These are phyloP conservation scores for Sebastes cheni DNA, from an alignment of 2,797 vertebrate species.

Conservation along the genomic window DNA sequence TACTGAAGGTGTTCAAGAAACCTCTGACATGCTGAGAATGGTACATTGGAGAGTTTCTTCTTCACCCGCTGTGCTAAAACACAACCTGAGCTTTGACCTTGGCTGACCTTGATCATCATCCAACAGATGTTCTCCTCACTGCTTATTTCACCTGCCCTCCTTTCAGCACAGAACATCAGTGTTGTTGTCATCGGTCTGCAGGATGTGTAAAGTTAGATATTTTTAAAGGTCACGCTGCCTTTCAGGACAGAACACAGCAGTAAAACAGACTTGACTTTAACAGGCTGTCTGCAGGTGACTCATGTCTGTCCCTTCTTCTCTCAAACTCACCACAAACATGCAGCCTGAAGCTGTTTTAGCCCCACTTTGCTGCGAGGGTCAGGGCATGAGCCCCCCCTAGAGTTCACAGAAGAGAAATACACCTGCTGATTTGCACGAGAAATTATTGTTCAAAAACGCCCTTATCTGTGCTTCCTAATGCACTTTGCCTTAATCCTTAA, in stretches of 20 bases:
- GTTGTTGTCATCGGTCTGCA: not conserved
- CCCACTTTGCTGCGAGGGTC: not conserved
- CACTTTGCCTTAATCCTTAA: not conserved
- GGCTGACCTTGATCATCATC: constrained; percentile 5
- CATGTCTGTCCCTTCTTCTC: constrained; percentile 17
- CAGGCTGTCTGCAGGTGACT: constrained; percentile 49
- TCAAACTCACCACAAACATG: constrained; percentile 5
- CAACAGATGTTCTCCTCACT: not conserved
- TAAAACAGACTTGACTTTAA: constrained; percentile 1
- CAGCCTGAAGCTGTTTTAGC: constrained; percentile 16
- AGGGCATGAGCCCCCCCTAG: constrained; percentile 14
- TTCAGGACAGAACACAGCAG: constrained; percentile 1
- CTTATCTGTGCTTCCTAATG: not conserved
- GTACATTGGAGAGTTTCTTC: not conserved
- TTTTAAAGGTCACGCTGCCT: constrained; percentile 36
- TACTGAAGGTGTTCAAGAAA: not conserved
- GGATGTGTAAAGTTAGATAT: not conserved
- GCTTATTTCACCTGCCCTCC: not conserved
- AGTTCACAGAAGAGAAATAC: constrained; percentile 13
- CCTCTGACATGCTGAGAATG: not conserved
- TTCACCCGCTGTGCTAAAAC: not conserved
- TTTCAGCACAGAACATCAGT: not conserved
- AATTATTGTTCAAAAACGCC: not conserved
- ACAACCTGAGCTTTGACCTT: constrained; percentile 23
- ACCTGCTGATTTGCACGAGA: constrained; percentile 8